phyloP scores from a whole-genome alignment of 2,113 vertebrate genomes.

The Antigone vipio region DNA sequence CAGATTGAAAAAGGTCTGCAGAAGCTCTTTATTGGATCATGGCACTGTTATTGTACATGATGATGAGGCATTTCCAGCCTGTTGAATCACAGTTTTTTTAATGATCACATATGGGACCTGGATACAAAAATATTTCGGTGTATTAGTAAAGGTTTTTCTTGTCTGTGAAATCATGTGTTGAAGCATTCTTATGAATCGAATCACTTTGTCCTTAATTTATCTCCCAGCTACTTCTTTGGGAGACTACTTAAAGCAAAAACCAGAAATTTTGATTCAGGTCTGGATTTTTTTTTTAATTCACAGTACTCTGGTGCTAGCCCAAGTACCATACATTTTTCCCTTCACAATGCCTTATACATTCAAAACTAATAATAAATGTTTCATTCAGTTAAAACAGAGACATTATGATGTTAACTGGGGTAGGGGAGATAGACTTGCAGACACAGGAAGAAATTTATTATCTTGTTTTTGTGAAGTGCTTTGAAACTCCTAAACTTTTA shows the following conservation, averaged over 20 bases:
- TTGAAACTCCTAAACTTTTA: background rate
- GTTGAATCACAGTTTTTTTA: background rate
- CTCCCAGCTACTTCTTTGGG: background rate
- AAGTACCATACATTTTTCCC: background rate
- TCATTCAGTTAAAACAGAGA: background rate
- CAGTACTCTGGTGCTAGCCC: background rate
- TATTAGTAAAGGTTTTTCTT: background rate
- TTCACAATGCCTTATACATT: background rate
- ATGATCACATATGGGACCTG: background rate
- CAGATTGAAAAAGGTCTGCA: background rate
- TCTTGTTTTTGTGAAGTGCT: background rate
- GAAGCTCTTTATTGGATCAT: background rate
- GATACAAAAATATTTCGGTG: background rate
- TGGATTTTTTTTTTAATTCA: background rate
- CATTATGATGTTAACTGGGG: background rate
- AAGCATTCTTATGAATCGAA: background rate
- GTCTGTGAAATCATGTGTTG: background rate
- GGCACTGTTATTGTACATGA: background rate
- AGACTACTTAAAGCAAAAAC: background rate
- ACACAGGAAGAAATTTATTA: background rate
- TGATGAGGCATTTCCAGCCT: background rate
- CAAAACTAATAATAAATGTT: background rate
- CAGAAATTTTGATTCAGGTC: background rate
- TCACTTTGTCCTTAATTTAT: background rate
- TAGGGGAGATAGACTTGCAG: background rate